Evolutionary conservation across 2,113 vertebrate genomes (phyloP).

Genomic region (Nycticryphes semicollaris): DNA sequence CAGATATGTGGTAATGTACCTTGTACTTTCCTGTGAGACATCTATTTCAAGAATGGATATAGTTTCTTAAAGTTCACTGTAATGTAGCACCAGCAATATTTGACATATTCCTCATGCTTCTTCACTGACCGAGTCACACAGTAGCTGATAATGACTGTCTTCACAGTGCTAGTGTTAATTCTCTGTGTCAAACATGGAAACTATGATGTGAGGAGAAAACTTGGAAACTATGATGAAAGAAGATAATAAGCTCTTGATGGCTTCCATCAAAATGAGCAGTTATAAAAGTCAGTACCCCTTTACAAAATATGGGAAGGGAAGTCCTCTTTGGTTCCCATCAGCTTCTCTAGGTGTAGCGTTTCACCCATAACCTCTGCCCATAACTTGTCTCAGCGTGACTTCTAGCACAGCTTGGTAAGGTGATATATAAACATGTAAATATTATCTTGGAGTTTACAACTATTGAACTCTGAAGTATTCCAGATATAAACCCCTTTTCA

Average conservation of each 20-base stretch:
- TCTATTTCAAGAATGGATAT: not conserved
- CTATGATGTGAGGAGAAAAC: not conserved
- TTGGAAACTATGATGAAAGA: not conserved
- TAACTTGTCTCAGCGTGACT: not conserved
- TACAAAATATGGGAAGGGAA: not conserved
- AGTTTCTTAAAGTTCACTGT: not conserved
- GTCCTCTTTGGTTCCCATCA: not conserved
- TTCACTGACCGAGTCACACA: accelerated
- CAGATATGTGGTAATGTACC: not conserved
- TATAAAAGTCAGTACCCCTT: not conserved
- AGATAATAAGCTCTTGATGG: not conserved
- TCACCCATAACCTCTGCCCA: not conserved
- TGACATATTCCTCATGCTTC: not conserved
- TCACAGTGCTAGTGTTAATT: not conserved
- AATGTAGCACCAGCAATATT: not conserved
- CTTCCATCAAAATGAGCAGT: not conserved
- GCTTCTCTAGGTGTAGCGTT: not conserved
- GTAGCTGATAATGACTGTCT: not conserved
- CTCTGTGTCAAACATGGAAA: not conserved
- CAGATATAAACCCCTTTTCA: not conserved
- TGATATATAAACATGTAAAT: not conserved
- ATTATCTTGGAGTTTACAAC: not conserved
- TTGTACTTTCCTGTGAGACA: not conserved
- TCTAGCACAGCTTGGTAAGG: not conserved
- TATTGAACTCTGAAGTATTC: not conserved